Conservation (phyloP, 1,140 invertebrate species). For the Stegodyphus mimosarum region DNA sequence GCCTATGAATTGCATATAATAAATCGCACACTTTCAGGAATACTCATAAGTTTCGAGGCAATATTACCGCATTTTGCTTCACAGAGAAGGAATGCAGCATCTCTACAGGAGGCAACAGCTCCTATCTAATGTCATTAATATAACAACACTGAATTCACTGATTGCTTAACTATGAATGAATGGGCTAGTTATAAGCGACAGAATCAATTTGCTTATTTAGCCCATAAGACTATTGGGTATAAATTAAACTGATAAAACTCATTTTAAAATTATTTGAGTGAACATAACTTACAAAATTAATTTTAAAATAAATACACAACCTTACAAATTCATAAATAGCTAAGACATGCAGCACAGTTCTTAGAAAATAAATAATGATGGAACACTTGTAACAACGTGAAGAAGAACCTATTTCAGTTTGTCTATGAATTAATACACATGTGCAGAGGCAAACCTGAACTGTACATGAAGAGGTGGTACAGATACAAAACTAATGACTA, state of each 20-base stretch:
- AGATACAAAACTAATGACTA: slow-evolving; percentile 60
- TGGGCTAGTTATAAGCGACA: slow-evolving; percentile 34
- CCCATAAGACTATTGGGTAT: slow-evolving; percentile 1
- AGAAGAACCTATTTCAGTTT: slow-evolving; percentile 39
- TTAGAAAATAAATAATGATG: slow-evolving; percentile 56
- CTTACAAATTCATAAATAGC: slow-evolving; percentile 51
- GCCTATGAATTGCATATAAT: slow-evolving; percentile 22
- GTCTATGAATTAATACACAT: slow-evolving; percentile 46
- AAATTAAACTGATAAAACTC: background rate
- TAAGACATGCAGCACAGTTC: slow-evolving; percentile 35
- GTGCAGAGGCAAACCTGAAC: slow-evolving; percentile 42
- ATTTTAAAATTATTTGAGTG: background rate
- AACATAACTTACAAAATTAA: background rate
- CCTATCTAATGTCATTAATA: slow-evolving; percentile 20
- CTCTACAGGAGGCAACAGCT: background rate
- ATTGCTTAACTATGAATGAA: slow-evolving; percentile 44
- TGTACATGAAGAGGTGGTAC: slow-evolving; percentile 56
- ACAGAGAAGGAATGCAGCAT: background rate
- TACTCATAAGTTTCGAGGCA: slow-evolving; percentile 27
- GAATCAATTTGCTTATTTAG: background rate
- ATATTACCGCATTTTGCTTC: slow-evolving; percentile 21
- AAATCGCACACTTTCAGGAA: slow-evolving; percentile 39
- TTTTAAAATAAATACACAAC: slow-evolving; percentile 54
- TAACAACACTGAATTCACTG: slow-evolving; percentile 24
- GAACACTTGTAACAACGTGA: slow-evolving; percentile 24